Evolutionary conservation across 92 coral and sea anemone species (phyloP), one percentile per base, ranked within the genome.

Genomic region (Parazoanthus swiftii): DNA sequence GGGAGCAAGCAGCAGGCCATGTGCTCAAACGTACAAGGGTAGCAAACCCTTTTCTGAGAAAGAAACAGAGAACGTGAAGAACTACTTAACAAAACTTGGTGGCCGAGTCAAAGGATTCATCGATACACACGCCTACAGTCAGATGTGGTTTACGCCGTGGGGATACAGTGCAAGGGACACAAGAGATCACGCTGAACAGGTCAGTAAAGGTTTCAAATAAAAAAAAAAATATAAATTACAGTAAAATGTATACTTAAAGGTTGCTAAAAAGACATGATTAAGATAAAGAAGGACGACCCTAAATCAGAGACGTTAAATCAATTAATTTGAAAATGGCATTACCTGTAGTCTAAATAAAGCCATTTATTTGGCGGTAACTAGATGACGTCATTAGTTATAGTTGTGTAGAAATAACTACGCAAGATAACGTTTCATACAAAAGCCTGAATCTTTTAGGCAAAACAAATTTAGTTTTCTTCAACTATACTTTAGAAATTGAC

Each of bases 111-210:
- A 93, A 78, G 98, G 95, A 3, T 96, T 94, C 44, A 91, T 96
- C 50, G 98, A 96, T 87, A 91, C 95, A 26, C 98, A 96, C 66
- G 92, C 98, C 43, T 96, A 92, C 92, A 91, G 98, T 82, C 98
- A 96, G 77, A 89, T 96, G 92, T 94, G 97, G 92, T 93, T 96
- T 83, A 94, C 94, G 18, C 98, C 98, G 0, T 96, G 98, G 98
- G 98, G 98, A 51, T 95, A 94, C 89, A 91, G 96, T 5, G 71
- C 81, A 0, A 67, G 21, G 37, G 51, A 71, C 29, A 74, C 97
- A 33, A 90, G 59, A 0, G 90, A 95, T 80, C 85, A 95, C 42
- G 1, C 7, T 15, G 94, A 91, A 39, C 96, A 92, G 93, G 96
- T 93, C 73, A 18, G 90, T 29, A 18, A 51, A 68, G 9, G 18